Conservation (phyloP, 1,140 invertebrate genomes). For the Drosophila lini region DNA sequence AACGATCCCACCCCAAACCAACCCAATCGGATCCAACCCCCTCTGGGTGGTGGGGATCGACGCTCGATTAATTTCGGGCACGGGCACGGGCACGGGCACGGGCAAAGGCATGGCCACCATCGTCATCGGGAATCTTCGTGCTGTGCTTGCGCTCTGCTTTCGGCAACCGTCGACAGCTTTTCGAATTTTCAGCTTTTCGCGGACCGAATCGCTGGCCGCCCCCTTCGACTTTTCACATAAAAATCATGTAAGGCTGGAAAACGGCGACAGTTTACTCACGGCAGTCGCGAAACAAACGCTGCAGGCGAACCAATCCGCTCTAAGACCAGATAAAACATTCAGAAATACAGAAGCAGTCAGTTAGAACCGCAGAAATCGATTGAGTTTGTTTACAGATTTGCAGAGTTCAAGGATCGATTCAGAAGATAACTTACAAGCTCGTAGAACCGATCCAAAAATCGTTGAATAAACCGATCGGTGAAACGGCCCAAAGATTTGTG, state of each 20-base stretch:
- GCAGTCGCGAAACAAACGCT: slow-evolving; percentile 73
- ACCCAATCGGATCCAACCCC: background rate
- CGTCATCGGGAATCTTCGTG: slow-evolving; percentile 36
- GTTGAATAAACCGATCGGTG: too few species aligned
- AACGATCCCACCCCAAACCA: background rate
- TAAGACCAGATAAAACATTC: slow-evolving; percentile 2
- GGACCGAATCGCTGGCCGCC: slow-evolving; percentile 28
- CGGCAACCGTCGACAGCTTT: slow-evolving; percentile 39
- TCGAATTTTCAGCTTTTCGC: slow-evolving; percentile 64
- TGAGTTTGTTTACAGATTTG: background rate
- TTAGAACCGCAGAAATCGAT: background rate
- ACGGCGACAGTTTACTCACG: slow-evolving; percentile 83
- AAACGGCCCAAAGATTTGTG: background rate
- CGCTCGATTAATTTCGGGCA: slow-evolving; percentile 7
- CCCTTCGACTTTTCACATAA: slow-evolving; percentile 77
- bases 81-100: slow-evolving; percentile 3
- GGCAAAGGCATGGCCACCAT: slow-evolving; percentile 6
- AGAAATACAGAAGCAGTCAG: background rate
- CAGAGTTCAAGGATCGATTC: background rate
- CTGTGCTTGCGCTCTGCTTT: slow-evolving; percentile 10
- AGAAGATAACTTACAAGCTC: background rate
- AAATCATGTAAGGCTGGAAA: slow-evolving; percentile 84
- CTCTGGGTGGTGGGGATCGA: slow-evolving; percentile 3
- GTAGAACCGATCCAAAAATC: background rate
- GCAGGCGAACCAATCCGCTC: slow-evolving; percentile 35